Conservation (phyloP, 64 coral and sea anemone species). For the Stylophora pistillata region DNA sequence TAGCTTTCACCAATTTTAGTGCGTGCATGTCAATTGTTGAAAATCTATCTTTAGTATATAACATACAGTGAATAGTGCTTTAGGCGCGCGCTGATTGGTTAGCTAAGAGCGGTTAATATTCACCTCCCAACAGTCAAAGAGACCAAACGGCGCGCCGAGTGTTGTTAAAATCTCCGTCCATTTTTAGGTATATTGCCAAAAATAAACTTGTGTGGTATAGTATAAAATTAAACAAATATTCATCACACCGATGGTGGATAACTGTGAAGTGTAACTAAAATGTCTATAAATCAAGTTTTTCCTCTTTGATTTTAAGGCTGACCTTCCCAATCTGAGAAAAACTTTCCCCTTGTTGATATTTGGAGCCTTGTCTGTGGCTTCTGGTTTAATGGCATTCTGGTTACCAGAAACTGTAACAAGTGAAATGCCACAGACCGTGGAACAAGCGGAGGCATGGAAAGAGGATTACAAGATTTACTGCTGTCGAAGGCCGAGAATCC, state of each 20-base stretch:
- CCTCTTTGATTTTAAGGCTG: constrained; percentile 34
- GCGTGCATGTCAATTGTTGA: too few relatives aligned
- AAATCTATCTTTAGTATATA: too few relatives aligned
- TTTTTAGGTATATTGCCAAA: too few relatives aligned
- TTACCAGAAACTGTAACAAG: constrained; percentile 67
- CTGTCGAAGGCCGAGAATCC: background rate
- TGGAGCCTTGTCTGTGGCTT: constrained; percentile 50
- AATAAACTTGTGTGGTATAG: too few relatives aligned
- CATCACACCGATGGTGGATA: background rate
- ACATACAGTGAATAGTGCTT: background rate
- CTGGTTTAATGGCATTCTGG: constrained; percentile 50
- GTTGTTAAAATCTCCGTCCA: too few relatives aligned
- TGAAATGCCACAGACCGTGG: constrained; percentile 69
- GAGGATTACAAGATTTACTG: constrained; percentile 63
- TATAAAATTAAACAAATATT: background rate
- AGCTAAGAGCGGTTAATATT: background rate
- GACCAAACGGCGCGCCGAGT: too few relatives aligned
- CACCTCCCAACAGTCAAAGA: too few relatives aligned
- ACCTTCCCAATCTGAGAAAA: constrained; percentile 44
- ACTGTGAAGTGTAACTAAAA: background rate
- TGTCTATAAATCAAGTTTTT: background rate
- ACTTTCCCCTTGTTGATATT: constrained; percentile 62
- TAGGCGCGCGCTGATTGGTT: background rate
- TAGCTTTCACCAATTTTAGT: too few relatives aligned
- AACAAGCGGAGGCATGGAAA: constrained; percentile 69